Conservation (phyloP, 2,888 invertebrate species). For the Sialis lutaria region DNA sequence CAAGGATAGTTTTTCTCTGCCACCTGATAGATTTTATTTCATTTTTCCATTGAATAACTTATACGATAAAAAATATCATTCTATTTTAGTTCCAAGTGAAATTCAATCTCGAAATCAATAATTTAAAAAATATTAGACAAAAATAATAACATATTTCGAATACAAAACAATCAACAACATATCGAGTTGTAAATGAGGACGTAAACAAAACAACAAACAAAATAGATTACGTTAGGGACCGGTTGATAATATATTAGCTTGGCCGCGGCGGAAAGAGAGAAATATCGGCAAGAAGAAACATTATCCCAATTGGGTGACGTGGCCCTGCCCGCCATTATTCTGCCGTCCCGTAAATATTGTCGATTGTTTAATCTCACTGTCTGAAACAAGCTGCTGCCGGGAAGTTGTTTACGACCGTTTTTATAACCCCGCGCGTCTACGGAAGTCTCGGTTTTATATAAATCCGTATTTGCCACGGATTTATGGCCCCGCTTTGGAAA, state of each 20-base stretch:
- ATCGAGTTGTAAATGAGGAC: no score
- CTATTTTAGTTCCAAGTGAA: no score
- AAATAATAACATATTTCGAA: no score
- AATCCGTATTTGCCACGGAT: background rate
- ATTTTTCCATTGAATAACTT: no score
- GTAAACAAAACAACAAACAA: no score
- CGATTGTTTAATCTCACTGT: slow-evolving; percentile 6
- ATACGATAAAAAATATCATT: no score
- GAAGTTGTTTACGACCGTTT: slow-evolving; percentile 3
- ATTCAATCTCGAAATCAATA: no score
- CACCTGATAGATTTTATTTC: no score
- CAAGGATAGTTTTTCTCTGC: no score
- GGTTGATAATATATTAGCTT: background rate
- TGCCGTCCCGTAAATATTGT: slow-evolving; percentile 4
- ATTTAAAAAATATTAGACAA: no score
- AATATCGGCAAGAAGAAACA: slow-evolving; percentile 5
- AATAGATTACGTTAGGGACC: no score
- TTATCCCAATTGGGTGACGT: slow-evolving; percentile 4
- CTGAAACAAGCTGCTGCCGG: background rate
- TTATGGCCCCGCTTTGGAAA: background rate
- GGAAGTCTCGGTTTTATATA: background rate
- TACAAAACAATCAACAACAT: no score
- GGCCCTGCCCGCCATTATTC: slow-evolving; percentile 2
- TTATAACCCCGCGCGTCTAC: slow-evolving; percentile 1
- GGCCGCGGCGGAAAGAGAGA: background rate